A percentile compares a stretch with the other conserved stretches of the same genome.
Evolutionary conservation across 2,113 vertebrate genomes (phyloP).

Genomic region (Ahaetulla prasina): DNA sequence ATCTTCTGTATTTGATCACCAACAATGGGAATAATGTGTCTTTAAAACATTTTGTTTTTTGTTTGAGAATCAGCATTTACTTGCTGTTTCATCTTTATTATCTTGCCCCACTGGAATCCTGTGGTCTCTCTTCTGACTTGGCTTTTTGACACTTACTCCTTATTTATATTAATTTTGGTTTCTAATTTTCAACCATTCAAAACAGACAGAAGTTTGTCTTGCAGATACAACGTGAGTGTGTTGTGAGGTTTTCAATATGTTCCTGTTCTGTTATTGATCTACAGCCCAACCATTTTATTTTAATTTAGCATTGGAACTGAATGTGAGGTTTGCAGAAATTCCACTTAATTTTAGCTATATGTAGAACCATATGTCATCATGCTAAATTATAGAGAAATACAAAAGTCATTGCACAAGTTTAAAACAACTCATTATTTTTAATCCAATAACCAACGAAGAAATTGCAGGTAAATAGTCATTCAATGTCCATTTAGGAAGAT

Average conservation of each 20-base stretch:
- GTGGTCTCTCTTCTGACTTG: neutral
- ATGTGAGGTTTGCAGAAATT: neutral
- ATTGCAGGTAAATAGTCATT: neutral
- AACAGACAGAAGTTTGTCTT: neutral
- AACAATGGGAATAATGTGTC: neutral
- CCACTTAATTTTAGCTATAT: neutral
- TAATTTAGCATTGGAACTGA: neutral
- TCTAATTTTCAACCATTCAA: neutral
- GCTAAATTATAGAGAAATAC: neutral
- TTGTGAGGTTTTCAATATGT: neutral
- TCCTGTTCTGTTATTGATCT: neutral
- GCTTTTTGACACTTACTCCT: neutral
- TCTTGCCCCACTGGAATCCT: neutral
- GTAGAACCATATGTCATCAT: neutral
- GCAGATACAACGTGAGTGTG: neutral
- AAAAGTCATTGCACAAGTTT: neutral
- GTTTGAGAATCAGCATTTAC: neutral
- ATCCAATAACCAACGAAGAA: neutral
- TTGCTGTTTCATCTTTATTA: neutral
- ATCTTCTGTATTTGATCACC: neutral
- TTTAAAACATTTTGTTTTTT: neutral
- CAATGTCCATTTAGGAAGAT: neutral
- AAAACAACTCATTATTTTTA: neutral
- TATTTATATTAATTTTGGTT: neutral
- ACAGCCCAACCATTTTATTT: neutral